Evolutionary conservation across 1,140 invertebrate species (phyloP).

Genomic region (Zaprionus kolodkinae): DNA sequence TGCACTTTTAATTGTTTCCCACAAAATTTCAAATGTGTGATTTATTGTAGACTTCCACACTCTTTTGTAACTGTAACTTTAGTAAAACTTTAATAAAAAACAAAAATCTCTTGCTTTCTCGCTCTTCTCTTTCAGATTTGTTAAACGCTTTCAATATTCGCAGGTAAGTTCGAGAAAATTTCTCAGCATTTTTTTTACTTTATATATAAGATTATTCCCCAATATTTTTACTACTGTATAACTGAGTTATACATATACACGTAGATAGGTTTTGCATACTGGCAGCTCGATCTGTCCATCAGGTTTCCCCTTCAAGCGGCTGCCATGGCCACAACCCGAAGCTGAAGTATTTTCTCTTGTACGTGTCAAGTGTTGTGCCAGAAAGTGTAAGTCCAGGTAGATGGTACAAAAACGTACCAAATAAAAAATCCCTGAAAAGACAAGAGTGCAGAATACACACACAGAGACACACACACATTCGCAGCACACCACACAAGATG

Average conservation of each 20-base stretch:
- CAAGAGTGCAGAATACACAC: slow-evolving; percentile 8
- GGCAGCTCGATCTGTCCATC: not conserved
- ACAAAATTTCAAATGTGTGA: not conserved
- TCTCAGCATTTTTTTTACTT: too few species aligned
- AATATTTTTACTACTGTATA: too few species aligned
- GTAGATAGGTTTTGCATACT: not conserved
- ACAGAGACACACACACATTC: slow-evolving; percentile 1
- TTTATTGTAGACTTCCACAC: not conserved
- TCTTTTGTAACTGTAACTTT: not conserved
- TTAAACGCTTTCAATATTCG: slow-evolving; percentile 13
- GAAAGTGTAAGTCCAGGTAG: slow-evolving; percentile 30
- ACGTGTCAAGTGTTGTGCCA: slow-evolving; percentile 40
- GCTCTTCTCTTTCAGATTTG: slow-evolving; percentile 19
- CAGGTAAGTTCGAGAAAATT: slow-evolving; percentile 31
- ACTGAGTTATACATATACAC: too few species aligned
- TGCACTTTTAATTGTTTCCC: not conserved
- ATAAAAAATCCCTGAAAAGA: slow-evolving; percentile 14
- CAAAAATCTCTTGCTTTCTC: not conserved
- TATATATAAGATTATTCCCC: too few species aligned
- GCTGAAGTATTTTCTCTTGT: slow-evolving; percentile 6
- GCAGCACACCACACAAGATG: slow-evolving; percentile 10
- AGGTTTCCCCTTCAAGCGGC: not conserved
- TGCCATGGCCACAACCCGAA: not conserved
- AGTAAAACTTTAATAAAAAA: not conserved
- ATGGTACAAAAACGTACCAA: slow-evolving; percentile 2